Evolutionary conservation across 2,797 vertebrate species (phyloP).

Genomic region (Spinus olivaceus): DNA sequence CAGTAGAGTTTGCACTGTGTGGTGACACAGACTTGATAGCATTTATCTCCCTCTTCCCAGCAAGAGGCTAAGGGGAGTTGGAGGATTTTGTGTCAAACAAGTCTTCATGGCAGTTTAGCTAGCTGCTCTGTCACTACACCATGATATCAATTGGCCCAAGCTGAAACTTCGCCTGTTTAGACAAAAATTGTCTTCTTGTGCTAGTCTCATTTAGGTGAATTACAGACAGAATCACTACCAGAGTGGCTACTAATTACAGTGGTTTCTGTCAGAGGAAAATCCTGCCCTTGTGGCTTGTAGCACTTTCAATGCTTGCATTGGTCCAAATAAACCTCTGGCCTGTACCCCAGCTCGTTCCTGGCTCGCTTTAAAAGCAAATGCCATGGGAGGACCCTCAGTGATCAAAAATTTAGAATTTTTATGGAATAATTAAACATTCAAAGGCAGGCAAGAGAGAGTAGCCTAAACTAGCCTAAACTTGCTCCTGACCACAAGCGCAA

Average conservation of each 20-base stretch:
- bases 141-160: not conserved
- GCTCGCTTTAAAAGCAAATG: not conserved
- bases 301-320: not conserved
- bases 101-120: not conserved
- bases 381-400: not conserved
- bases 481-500: not conserved
- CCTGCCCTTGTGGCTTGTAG: not conserved
- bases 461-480: not conserved
- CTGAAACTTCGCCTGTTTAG: not conserved
- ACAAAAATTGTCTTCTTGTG: not conserved
- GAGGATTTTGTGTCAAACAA: not conserved
- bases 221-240: not conserved
- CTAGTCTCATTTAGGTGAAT: not conserved
- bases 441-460: not conserved
- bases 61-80: not conserved
- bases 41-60: not conserved
- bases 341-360: not conserved
- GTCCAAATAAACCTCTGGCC: not conserved
- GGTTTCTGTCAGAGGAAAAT: not conserved
- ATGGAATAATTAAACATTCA: not conserved
- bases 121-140: not conserved
- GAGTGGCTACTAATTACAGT: not conserved
- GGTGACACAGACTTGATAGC: not conserved
- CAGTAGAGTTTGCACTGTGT: not conserved
- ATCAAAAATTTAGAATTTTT: not conserved